Conservation (phyloP, 2,888 invertebrate genomes). For the Chrysodeixis includens region DNA sequence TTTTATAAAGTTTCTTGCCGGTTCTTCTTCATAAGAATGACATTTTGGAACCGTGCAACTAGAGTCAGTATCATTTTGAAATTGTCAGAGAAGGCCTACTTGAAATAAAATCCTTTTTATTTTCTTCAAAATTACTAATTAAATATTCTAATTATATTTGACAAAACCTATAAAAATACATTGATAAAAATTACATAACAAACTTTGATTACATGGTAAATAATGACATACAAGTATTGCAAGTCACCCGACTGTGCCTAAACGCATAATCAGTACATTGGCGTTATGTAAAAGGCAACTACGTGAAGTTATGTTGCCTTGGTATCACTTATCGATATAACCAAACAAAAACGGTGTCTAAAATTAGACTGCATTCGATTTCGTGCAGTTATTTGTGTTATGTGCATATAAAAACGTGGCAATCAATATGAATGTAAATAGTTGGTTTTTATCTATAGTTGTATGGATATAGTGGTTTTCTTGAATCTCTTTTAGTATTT, state of each 20-base stretch:
- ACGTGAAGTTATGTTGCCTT: constrained; percentile 43
- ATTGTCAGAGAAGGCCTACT: too few species aligned
- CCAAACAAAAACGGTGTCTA: constrained; percentile 25
- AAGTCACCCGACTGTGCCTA: constrained; percentile 21
- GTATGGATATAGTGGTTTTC: too few species aligned
- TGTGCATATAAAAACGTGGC: too few species aligned
- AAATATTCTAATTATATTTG: background rate
- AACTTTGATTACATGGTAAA: constrained; percentile 19
- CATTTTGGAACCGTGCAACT: too few species aligned
- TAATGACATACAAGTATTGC: constrained; percentile 21
- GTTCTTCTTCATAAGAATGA: too few species aligned
- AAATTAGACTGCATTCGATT: background rate
- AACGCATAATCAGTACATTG: constrained; percentile 26
- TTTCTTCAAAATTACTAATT: too few species aligned
- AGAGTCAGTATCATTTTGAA: too few species aligned
- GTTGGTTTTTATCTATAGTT: too few species aligned
- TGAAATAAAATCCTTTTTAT: too few species aligned
- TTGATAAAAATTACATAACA: background rate
- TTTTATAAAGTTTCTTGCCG: too few species aligned
- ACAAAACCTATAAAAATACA: background rate
- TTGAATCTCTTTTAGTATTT: too few species aligned
- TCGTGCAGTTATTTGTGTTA: background rate
- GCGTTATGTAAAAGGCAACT: constrained; percentile 37
- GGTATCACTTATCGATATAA: constrained; percentile 30
- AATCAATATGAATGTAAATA: too few species aligned